phyloP scores from a whole-genome alignment of 2,888 invertebrate genomes.

The Tortricodes alternella region DNA sequence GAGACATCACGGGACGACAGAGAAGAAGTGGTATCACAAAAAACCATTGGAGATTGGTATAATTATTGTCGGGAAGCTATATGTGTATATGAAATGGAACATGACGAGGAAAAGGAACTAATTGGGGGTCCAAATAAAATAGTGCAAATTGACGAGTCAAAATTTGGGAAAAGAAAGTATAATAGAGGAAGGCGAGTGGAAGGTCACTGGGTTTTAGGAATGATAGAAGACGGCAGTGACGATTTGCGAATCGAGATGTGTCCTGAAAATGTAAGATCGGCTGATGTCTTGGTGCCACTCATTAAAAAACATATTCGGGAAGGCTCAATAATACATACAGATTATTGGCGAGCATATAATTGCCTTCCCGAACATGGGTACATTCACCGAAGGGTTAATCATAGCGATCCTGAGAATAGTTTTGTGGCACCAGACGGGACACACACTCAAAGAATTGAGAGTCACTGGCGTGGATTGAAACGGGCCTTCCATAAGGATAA shows the following conservation, averaged over 20 bases:
- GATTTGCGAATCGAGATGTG: no score
- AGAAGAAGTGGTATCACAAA: not conserved
- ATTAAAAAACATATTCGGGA: constrained; percentile 38
- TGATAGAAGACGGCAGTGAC: no score
- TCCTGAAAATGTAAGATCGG: no score
- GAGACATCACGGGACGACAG: not conserved
- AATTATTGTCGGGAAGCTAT: not conserved
- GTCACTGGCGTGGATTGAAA: constrained; percentile 33
- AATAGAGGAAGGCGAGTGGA: not conserved
- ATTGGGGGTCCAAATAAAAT: no score
- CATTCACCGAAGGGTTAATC: constrained; percentile 36
- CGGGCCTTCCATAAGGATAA: no score
- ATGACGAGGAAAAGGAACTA: not conserved
- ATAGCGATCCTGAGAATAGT: no score
- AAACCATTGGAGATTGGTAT: not conserved
- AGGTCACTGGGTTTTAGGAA: not conserved
- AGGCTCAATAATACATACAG: no score
- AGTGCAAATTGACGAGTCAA: no score
- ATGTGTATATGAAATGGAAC: not conserved
- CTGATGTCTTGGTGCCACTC: constrained; percentile 37
- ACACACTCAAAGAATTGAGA: no score
- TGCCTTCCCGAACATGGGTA: constrained; percentile 33
- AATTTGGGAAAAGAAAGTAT: no score
- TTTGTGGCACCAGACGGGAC: no score
- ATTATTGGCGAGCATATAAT: constrained; percentile 35